Conservation (phyloP, 2,888 invertebrate genomes). For the Anagyrus pseudococci region DNA sequence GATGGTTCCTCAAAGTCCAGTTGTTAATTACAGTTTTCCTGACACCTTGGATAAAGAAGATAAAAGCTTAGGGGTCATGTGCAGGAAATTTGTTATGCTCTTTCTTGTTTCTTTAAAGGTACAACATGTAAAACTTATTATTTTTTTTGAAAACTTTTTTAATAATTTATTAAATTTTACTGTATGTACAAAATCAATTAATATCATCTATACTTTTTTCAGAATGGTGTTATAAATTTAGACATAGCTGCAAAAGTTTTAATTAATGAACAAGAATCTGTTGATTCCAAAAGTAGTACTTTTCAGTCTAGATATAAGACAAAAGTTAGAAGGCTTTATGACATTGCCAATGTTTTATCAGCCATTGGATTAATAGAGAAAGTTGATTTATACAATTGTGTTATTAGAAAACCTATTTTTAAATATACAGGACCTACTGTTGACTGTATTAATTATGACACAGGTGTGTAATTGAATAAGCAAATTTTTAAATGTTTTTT, state of each 20-base stretch:
- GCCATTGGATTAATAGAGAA: slow-evolving; percentile 77
- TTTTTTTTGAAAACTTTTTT: not conserved
- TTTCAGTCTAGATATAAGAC: slow-evolving; percentile 67
- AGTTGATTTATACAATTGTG: slow-evolving; percentile 68
- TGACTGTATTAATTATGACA: slow-evolving; percentile 44
- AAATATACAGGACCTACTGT: slow-evolving; percentile 68
- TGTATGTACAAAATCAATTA: not conserved
- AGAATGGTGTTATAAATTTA: slow-evolving; percentile 71
- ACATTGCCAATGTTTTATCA: slow-evolving; percentile 80
- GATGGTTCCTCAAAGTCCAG: slow-evolving; percentile 42
- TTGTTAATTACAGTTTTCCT: slow-evolving; percentile 39
- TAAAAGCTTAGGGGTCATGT: slow-evolving; percentile 73
- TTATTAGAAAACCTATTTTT: slow-evolving; percentile 72
- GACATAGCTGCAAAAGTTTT: slow-evolving; percentile 73
- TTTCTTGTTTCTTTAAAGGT: slow-evolving; percentile 72
- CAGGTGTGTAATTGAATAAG: slow-evolving; percentile 34
- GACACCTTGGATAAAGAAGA: slow-evolving; percentile 66
- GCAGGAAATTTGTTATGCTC: slow-evolving; percentile 75
- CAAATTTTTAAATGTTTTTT: slow-evolving; percentile 2
- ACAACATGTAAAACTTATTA: slow-evolving; percentile 48
- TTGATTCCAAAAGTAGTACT: slow-evolving; percentile 52
- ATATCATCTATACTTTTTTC: slow-evolving; percentile 57
- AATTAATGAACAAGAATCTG: slow-evolving; percentile 66
- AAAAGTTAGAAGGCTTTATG: slow-evolving; percentile 76
- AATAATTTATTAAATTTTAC: not conserved